These are phyloP conservation scores for Eulemur rubriventer DNA, from an alignment of 2,797 vertebrate genomes.

Conservation along the genomic window DNA sequence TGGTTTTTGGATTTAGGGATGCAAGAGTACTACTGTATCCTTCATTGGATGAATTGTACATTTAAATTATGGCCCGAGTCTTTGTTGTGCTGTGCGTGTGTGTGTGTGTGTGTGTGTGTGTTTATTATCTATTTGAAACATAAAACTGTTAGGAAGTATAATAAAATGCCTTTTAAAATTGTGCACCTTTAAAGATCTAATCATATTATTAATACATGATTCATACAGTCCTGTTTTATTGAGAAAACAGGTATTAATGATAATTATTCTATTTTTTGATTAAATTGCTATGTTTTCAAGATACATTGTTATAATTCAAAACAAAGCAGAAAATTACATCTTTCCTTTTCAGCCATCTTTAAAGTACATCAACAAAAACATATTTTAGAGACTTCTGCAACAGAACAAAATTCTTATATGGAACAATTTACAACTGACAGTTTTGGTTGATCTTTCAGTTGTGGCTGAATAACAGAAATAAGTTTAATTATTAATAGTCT, in stretches of 20 bases:
- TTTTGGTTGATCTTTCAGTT: background rate
- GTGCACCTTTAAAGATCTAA: constrained; percentile 42
- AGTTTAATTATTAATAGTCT: constrained; percentile 14
- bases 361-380: constrained; percentile 9
- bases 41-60: background rate
- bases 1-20: background rate
- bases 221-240: constrained; percentile 45
- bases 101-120: background rate
- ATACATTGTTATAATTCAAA: background rate
- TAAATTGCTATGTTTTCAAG: constrained; percentile 51
- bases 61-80: constrained; percentile 28
- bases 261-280: constrained; percentile 60
- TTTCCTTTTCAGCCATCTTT: background rate
- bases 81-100: background rate
- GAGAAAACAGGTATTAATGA: constrained; percentile 35
- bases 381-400: background rate
- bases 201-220: background rate
- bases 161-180: constrained; percentile 49
- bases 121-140: constrained; percentile 26
- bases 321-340: background rate
- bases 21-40: background rate
- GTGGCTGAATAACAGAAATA: background rate
- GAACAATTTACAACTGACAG: background rate
- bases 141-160: background rate
- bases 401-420: background rate